Conservation (phyloP, 2,888 invertebrate genomes). For the Invenusta paracnida region DNA sequence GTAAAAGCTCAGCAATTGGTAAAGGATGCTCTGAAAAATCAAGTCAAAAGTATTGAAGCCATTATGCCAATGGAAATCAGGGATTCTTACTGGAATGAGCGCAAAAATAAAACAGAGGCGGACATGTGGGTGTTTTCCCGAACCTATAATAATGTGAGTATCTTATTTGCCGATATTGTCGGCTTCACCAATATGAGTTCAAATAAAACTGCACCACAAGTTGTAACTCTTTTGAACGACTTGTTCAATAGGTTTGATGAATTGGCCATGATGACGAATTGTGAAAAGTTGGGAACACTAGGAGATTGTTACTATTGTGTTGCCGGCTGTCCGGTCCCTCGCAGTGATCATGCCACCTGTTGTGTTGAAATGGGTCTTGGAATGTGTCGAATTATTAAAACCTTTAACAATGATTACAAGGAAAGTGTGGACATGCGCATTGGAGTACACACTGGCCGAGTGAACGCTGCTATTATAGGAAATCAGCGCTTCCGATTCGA, state of each 20-base stretch:
- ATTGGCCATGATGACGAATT: constrained; percentile 77
- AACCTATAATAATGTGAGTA: constrained; percentile 84
- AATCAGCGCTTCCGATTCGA: constrained; percentile 91
- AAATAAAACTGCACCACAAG: constrained; percentile 87
- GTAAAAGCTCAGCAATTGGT: background rate
- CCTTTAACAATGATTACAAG: constrained; percentile 82
- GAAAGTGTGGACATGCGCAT: constrained; percentile 73
- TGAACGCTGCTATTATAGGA: constrained; percentile 70
- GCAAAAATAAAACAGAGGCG: background rate
- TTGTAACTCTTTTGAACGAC: constrained; percentile 65
- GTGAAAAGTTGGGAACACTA: constrained; percentile 92
- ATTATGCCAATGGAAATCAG: constrained; percentile 20
- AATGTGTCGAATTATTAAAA: constrained; percentile 74
- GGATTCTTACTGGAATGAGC: background rate
- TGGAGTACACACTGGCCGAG: constrained; percentile 81
- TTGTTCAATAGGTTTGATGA: constrained; percentile 69
- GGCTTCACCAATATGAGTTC: constrained; percentile 95
- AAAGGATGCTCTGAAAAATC: background rate
- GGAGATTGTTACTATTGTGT: constrained; percentile 84
- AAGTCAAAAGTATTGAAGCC: constrained; percentile 33
- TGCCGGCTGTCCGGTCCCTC: constrained; percentile 84
- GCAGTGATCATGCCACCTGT: constrained; percentile 83
- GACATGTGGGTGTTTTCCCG: constrained; percentile 10
- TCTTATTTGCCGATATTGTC: constrained; percentile 92
- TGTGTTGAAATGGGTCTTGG: constrained; percentile 92